Percentiles rank a stretch among this genome's conserved stretches.
phyloP scores from a whole-genome alignment of 2,888 invertebrate genomes.

The Apantesis nais region DNA sequence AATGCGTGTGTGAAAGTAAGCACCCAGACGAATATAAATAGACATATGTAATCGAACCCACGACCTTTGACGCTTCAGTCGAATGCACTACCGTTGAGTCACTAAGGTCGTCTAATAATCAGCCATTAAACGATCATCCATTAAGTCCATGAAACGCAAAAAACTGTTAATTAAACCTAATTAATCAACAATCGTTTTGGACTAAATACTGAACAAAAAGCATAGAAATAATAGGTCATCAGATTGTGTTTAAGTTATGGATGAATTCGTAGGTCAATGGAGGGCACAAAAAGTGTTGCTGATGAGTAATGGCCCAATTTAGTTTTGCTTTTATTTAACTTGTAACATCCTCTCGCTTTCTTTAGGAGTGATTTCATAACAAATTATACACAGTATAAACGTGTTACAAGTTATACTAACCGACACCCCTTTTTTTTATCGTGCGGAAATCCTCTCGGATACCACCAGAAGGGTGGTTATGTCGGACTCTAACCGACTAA shows the following conservation, averaged over 20 bases:
- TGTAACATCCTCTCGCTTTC: no score
- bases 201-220: slow-evolving; percentile 13
- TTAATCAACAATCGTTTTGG: slow-evolving; percentile 17
- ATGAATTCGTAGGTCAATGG: slow-evolving; percentile 13
- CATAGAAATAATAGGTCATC: slow-evolving; percentile 16
- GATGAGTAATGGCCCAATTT: not conserved
- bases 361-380: no score
- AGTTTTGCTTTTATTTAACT: not conserved
- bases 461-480: no score
- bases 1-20: no score
- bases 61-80: not conserved
- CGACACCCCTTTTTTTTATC: no score
- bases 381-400: no score
- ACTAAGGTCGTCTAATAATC: not conserved
- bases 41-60: not conserved
- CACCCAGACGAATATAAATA: not conserved
- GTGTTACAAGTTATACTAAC: no score
- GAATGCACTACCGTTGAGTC: not conserved
- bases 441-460: no score
- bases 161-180: slow-evolving; percentile 25
- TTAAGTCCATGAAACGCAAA: slow-evolving; percentile 11
- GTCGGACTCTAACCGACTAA: no score
- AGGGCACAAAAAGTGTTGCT: slow-evolving; percentile 5
- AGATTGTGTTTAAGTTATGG: slow-evolving; percentile 4
- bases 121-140: not conserved